A percentile compares a stretch with the other conserved stretches of the same genome.
phyloP scores from a whole-genome alignment of 92 coral and sea anemone species.

The Virgularia gustaviana region DNA sequence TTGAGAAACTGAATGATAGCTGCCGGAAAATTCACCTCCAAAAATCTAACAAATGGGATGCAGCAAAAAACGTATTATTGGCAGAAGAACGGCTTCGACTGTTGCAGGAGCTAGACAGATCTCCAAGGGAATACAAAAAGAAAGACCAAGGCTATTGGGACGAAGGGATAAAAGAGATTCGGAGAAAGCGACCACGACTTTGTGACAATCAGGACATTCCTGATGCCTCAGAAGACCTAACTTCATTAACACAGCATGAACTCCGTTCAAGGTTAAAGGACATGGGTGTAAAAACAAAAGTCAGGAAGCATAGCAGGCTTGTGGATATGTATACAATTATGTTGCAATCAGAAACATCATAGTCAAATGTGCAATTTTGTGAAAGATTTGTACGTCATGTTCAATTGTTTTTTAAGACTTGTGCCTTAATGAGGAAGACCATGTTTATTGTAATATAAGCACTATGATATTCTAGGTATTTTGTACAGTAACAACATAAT shows the following conservation, averaged over 20 bases:
- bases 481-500: too few relatives aligned
- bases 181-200: slow-evolving; percentile 30
- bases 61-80: slow-evolving; percentile 53
- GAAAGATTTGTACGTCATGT: too few relatives aligned
- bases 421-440: too few relatives aligned
- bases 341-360: slow-evolving; percentile 14
- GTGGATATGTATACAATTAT: slow-evolving; percentile 44
- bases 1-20: too few relatives aligned
- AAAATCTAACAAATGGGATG: too few relatives aligned
- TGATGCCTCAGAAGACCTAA: background rate
- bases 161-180: slow-evolving; percentile 2
- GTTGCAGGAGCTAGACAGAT: slow-evolving; percentile 40
- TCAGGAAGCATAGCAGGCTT: slow-evolving; percentile 35
- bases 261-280: slow-evolving; percentile 33
- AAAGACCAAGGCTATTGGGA: slow-evolving; percentile 25
- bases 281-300: slow-evolving; percentile 43
- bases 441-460: too few relatives aligned
- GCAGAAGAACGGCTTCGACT: slow-evolving; percentile 47
- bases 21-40: slow-evolving; percentile 47
- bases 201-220: background rate
- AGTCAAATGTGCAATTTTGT: background rate
- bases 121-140: slow-evolving; percentile 45
- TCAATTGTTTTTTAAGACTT: too few relatives aligned
- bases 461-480: too few relatives aligned
- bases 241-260: slow-evolving; percentile 10